Base-by-base conservation (phyloP, 2,888 invertebrate genomes). In the Latrodectus hesperus region DNA sequence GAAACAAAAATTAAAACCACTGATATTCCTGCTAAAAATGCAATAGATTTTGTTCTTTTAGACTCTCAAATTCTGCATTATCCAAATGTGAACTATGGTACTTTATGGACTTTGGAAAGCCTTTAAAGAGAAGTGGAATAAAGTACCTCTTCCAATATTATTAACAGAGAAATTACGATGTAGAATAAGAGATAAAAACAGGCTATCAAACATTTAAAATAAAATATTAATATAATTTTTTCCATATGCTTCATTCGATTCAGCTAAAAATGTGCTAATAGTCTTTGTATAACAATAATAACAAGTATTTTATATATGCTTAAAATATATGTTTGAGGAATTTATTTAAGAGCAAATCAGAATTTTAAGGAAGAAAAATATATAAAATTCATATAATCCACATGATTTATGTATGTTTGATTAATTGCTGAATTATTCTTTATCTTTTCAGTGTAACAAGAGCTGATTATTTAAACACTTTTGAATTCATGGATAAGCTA, bases 401-500 rank as follows among this genome's bases (percentile, higher is more conserved):
- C 22, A 55, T 16, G 16, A 77, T 65, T 51, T 2, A 4, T 49
- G 0, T 12, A 10, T 38, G n/a, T 49, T 38, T 53, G 16, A 10
- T 53, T 76, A 49, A 49, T 17, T 60, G 60, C 38, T 70, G n/a
- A 70, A 14, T 16, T 12, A 4, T 52, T 65, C 26, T 52, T 80
- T 74, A 88, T 82, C 89, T 78, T 75, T 38, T 91, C 91, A 94
- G 94, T 89, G 94, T 95, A 9, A 92, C 92, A n/a, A 91, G 97
- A 90, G 93, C 94, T 26, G 99, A 99, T 93, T 99, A 99, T 92
- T 94, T 97, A 92, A 98, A 98, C 93, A 99, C 99, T 0, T 99
- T 99, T 92, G 98, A 97, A 91, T 99, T 99, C 92, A 95, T 99
- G 94, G 95, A 98, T 92, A 99, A 98, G 92, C 93, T 99, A 90